Conservation (phyloP, 2,113 vertebrate genomes). For the Prolemur simus region DNA sequence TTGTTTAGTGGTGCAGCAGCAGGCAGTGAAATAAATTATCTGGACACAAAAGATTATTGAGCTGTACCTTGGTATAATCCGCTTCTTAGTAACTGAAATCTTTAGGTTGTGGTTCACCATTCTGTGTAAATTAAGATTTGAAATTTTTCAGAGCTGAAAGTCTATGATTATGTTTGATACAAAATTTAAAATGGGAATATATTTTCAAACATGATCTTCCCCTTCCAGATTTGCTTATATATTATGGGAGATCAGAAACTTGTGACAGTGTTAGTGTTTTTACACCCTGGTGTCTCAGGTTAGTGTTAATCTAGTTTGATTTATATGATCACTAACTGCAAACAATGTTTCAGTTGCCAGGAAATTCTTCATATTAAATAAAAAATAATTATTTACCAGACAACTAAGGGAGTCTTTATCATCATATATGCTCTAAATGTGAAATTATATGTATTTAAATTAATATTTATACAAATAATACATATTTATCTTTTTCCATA, state of each 20-base stretch:
- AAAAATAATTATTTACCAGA: background rate
- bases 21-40: background rate
- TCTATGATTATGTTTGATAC: background rate
- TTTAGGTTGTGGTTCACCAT: background rate
- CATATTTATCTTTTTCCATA: background rate
- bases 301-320: background rate
- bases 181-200: background rate
- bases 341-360: background rate
- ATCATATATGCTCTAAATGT: background rate
- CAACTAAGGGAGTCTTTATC: background rate
- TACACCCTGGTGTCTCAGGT: rapidly evolving
- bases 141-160: background rate
- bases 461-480: background rate
- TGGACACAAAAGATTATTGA: background rate
- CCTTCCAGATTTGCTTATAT: background rate
- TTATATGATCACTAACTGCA: background rate
- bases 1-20: background rate
- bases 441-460: background rate
- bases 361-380: background rate
- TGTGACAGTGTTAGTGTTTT: background rate
- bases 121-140: background rate
- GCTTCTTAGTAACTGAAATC: background rate
- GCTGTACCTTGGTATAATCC: background rate
- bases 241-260: background rate
- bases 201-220: background rate